phyloP scores from a whole-genome alignment of 2,797 vertebrate species.

The Garrulus glandarius region DNA sequence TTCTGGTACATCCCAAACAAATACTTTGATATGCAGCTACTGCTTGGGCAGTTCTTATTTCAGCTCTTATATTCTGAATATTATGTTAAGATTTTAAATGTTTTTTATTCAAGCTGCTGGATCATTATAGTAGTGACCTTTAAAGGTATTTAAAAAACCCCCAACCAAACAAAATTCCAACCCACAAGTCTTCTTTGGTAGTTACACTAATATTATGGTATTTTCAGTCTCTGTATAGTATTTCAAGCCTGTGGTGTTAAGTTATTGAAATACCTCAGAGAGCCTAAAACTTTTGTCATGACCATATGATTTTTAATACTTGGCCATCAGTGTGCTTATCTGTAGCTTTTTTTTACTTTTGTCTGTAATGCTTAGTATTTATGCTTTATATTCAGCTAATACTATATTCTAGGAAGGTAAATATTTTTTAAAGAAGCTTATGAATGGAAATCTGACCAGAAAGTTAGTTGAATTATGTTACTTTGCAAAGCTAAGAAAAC shows the following conservation, averaged over 20 bases:
- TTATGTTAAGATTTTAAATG: not conserved
- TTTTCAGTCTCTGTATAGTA: not conserved
- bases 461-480: not conserved
- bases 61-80: not conserved
- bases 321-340: not conserved
- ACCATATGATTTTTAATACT: not conserved
- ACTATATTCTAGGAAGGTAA: not conserved
- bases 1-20: conserved; percentile 36
- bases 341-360: not conserved
- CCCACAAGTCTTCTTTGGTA: not conserved
- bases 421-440: conserved; percentile 11
- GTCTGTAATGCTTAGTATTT: not conserved
- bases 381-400: conserved; percentile 3
- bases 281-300: not conserved
- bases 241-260: conserved; percentile 27
- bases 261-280: conserved; percentile 52
- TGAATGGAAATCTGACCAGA: conserved; percentile 37
- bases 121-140: not conserved
- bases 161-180: not conserved
- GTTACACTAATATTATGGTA: not conserved
- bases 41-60: not conserved
- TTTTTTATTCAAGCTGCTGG: conserved; percentile 11
- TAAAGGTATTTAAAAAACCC: not conserved
- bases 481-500: conserved; percentile 18
- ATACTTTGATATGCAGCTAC: not conserved